Conservation (phyloP, 2,888 invertebrate species). For the Drosophila colorata region DNA sequence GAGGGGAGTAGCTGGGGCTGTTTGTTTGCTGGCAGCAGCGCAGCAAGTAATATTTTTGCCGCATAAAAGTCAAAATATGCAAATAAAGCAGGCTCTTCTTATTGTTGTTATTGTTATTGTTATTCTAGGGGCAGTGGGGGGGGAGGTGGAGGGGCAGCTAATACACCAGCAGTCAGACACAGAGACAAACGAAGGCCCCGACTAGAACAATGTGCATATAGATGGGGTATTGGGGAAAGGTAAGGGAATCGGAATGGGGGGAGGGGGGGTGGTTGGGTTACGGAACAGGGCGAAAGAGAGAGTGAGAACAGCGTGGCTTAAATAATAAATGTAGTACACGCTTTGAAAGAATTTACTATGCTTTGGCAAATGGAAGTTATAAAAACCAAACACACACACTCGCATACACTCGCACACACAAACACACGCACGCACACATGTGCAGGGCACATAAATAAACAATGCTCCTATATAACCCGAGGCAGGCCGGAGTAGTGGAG, state of each 20-base stretch:
- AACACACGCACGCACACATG: constrained; percentile 29
- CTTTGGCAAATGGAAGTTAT: constrained; percentile 77
- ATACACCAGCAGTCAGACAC: constrained; percentile 54
- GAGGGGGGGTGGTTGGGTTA: neutral
- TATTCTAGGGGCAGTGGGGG: constrained; percentile 1
- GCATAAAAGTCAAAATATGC: constrained; percentile 78
- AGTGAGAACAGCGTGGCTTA: constrained; percentile 64
- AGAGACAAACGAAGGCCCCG: constrained; percentile 16
- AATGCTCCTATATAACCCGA: constrained; percentile 67
- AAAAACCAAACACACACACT: constrained; percentile 62
- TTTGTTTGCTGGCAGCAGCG: constrained; percentile 73
- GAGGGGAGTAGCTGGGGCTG: constrained; percentile 24
- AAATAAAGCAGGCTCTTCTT: constrained; percentile 65
- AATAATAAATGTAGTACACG: constrained; percentile 77
- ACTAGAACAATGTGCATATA: constrained; percentile 62
- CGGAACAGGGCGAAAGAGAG: constrained; percentile 12
- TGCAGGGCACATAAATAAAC: constrained; percentile 71
- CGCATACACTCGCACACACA: neutral
- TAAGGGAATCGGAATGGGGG: neutral
- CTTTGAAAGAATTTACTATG: constrained; percentile 78
- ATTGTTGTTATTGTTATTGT: constrained; percentile 28
- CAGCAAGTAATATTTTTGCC: constrained; percentile 78
- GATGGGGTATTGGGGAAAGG: constrained; percentile 4
- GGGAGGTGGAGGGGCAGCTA: constrained; percentile 28
- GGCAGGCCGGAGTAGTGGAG: constrained; percentile 25